Percentiles rank a stretch among this genome's conserved stretches.
Evolutionary conservation across 2,888 invertebrate species (phyloP).

Genomic region (Timema cristinae): DNA sequence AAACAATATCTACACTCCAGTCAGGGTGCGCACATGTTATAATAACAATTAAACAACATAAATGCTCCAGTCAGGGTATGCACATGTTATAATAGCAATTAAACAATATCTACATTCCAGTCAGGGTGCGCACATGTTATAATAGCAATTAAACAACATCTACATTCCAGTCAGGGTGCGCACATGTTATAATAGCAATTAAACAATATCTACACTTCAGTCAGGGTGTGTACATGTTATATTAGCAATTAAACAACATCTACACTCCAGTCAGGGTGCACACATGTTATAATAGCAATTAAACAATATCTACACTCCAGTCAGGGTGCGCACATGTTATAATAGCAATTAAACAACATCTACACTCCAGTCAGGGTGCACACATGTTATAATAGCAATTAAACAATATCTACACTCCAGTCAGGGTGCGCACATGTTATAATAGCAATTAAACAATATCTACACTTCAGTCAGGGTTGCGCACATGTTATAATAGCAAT

Average conservation of each 20-base stretch:
- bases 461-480: conserved; percentile 68
- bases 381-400: too few relatives aligned
- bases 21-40: conserved; percentile 49
- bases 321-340: conserved; percentile 49
- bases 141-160: conserved; percentile 46
- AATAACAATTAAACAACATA: conserved; percentile 46
- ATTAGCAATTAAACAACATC: too few relatives aligned
- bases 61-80: conserved; percentile 67
- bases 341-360: conserved; percentile 46
- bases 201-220: conserved; percentile 46
- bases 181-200: too few relatives aligned
- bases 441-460: conserved; percentile 46
- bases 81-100: too few relatives aligned
- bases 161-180: conserved; percentile 67
- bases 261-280: conserved; percentile 67
- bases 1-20: conserved; percentile 65
- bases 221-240: conserved; percentile 71
- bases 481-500: background rate
- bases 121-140: conserved; percentile 49
- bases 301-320: conserved; percentile 65
- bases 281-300: too few relatives aligned
- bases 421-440: conserved; percentile 49
- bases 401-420: conserved; percentile 65
- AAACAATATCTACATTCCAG: conserved; percentile 65
- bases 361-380: conserved; percentile 67